phyloP scores from a whole-genome alignment of 2,113 vertebrate genomes.

The Nycticebus coucang region DNA sequence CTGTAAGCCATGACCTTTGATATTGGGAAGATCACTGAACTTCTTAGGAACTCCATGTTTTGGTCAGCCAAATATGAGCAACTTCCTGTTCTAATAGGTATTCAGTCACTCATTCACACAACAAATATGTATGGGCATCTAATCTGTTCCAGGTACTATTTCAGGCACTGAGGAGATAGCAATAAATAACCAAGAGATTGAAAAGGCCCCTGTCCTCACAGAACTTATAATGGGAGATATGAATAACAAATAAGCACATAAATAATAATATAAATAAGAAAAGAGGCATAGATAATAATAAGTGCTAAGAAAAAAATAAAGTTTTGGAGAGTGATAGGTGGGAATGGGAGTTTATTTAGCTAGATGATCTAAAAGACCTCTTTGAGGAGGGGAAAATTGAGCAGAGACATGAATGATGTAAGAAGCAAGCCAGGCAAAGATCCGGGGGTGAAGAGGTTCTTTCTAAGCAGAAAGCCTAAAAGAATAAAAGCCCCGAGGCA shows the following conservation, averaged over 20 bases:
- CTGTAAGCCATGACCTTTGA: neutral
- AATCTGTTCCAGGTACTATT: conserved; percentile 24
- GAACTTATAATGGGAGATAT: neutral
- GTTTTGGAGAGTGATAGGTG: neutral
- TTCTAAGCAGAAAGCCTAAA: neutral
- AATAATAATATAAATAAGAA: conserved; percentile 28
- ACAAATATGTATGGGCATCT: neutral
- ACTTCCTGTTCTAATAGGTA: neutral
- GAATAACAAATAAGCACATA: neutral
- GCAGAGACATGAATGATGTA: neutral
- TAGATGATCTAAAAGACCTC: neutral
- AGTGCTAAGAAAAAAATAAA: neutral
- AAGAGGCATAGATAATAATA: neutral
- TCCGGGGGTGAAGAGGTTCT: neutral
- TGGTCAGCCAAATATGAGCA: neutral
- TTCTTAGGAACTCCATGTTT: neutral
- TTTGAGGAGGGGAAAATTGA: neutral
- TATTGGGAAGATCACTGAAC: neutral
- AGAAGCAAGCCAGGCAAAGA: neutral
- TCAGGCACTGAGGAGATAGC: neutral
- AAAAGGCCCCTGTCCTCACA: conserved; percentile 23
- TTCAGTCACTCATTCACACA: neutral
- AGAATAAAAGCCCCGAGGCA: neutral
- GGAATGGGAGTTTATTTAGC: neutral
- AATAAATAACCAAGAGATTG: neutral